A percentile compares a stretch with the other conserved stretches of the same genome.
Evolutionary conservation across 2,888 invertebrate genomes (phyloP).

Genomic region (Tipula confusa): DNA sequence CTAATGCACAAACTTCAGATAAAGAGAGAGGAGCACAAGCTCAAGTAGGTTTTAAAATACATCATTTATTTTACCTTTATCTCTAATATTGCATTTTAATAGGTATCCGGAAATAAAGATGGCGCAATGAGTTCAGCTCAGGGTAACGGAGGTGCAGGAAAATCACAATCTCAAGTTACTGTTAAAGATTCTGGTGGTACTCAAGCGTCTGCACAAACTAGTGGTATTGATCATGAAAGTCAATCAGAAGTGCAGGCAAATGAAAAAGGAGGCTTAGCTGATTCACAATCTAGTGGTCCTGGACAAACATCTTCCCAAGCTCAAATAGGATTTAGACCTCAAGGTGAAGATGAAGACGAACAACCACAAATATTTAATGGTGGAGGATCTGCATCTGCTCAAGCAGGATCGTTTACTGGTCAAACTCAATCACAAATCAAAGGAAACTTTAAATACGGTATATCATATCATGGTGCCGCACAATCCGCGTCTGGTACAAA

Average conservation of each 20-base stretch:
- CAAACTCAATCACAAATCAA: constrained; percentile 80
- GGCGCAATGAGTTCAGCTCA: constrained; percentile 73
- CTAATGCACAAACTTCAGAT: constrained; percentile 75
- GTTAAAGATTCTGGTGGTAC: constrained; percentile 73
- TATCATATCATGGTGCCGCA: constrained; percentile 73
- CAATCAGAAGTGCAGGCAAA: constrained; percentile 62
- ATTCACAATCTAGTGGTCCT: constrained; percentile 78
- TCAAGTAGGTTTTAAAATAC: constrained; percentile 48
- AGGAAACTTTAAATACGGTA: constrained; percentile 73
- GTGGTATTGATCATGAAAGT: constrained; percentile 69
- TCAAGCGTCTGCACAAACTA: constrained; percentile 69
- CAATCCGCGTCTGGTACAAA: constrained; percentile 74
- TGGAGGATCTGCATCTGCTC: constrained; percentile 73
- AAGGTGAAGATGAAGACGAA: constrained; percentile 53
- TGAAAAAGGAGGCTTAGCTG: constrained; percentile 76
- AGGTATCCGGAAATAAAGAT: constrained; percentile 67
- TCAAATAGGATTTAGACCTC: constrained; percentile 79
- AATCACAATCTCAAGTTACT: constrained; percentile 73
- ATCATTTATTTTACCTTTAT: too few relatives aligned
- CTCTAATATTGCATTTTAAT: constrained; percentile 40
- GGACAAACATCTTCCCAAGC: constrained; percentile 84
- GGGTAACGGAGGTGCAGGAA: constrained; percentile 67
- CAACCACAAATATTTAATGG: constrained; percentile 62
- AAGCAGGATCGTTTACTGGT: constrained; percentile 68
- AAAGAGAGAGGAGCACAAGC: constrained; percentile 65